These are phyloP conservation scores for Clunio marinus DNA, from an alignment of 2,888 invertebrate species.

Conservation along the genomic window DNA sequence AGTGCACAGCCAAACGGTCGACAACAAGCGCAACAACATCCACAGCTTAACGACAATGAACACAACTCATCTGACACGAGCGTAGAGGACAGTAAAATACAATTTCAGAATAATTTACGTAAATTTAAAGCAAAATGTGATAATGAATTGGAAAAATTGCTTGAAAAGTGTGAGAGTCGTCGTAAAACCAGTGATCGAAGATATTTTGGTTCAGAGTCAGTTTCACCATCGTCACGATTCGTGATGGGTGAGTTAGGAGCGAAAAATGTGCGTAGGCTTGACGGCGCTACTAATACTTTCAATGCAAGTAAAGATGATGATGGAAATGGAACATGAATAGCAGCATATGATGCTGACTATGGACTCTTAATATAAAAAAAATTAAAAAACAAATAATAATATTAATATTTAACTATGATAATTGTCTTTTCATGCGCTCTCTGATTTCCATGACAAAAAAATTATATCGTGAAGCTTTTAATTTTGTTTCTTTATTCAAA, in stretches of 20 bases:
- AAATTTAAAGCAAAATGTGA: conserved; percentile 40
- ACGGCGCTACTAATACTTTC: conserved; percentile 24
- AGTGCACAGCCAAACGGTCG: conserved; percentile 41
- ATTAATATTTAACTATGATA: neutral
- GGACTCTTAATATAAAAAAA: conserved; percentile 29
- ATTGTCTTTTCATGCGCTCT: neutral
- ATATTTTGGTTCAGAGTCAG: conserved; percentile 7
- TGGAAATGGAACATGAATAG: conserved; percentile 34
- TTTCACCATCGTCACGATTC: neutral
- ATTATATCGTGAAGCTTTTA: neutral
- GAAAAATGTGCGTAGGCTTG: conserved; percentile 20
- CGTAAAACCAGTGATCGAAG: conserved; percentile 15
- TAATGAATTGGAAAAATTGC: conserved; percentile 38
- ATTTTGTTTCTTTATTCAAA: neutral
- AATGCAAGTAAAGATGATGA: conserved; percentile 24
- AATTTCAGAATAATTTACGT: conserved; percentile 39
- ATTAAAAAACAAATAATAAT: neutral
- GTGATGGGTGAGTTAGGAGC: neutral
- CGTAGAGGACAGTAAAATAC: conserved; percentile 38
- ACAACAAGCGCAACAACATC: conserved; percentile 7
- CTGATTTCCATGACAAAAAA: neutral
- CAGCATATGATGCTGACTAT: conserved; percentile 16
- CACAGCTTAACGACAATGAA: conserved; percentile 31
- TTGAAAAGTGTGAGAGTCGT: conserved; percentile 36
- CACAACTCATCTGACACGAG: conserved; percentile 36